Base-by-base conservation (phyloP, 2,888 invertebrate species). In the Ischnura elegans region DNA sequence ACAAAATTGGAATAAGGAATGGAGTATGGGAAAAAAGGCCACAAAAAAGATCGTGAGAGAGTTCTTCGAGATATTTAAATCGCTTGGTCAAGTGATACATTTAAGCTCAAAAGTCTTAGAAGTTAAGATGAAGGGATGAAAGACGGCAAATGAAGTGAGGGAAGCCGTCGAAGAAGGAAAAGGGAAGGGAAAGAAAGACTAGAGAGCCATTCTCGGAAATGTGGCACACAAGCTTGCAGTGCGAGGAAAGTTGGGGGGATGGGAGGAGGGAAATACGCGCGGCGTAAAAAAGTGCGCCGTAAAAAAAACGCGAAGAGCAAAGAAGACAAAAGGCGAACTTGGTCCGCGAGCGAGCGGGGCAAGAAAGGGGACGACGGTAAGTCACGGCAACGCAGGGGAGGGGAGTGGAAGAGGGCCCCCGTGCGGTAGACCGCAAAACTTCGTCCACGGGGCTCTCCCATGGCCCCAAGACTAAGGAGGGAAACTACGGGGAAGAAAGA, bases 351-450 rank as follows among this genome's bases (percentile, higher is more conserved):
- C 87, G 51, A 55, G 36, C 55, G n/a, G 76, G 43, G 90, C 43
- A 90, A 90, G 90, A 90, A 90, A 87, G 16, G 43, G 90, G 90
- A 42, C 90, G 55, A 66, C 90, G 55, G 90, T 61, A 61, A 90
- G 90, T 90, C 90, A 90, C 90, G 90, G 43, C 42, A 90, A 43
- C 43, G 61, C n/a, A 55, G 42, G 42, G 16, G 55, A 42, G 42
- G 42, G 45, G 86, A 86, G 86, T n/a, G 46, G 86, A 55, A 66
- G 66, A 66, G 29, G 76, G 55, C 43, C 43, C 36, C 42, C 36
- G 90, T 61, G 90, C 66, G 90, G 90, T 90, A 90, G 90, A 90
- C 90, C 90, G 61, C 90, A 90, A 61, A 90, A 90, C 90, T 90
- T 90, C n/a, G 90, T 55, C 61, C 90, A 43, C 61, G 90, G 45